Evolutionary conservation across 35 echinoderm and acorn worm species (phyloP).

Genomic region (Apostichopus californicus): DNA sequence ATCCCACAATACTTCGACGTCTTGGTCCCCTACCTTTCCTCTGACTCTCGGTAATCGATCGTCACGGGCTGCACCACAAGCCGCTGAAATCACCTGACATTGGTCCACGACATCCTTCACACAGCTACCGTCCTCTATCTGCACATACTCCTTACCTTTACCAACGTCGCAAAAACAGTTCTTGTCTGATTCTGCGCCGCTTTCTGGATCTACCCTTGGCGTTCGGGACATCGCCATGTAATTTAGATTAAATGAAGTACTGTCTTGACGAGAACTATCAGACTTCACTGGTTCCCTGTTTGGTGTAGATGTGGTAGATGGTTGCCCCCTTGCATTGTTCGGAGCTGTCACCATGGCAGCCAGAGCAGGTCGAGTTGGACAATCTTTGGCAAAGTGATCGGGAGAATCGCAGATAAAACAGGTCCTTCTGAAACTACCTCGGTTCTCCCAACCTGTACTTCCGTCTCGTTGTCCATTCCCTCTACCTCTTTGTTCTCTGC

Average conservation of each 20-base stretch:
- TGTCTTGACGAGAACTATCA: background rate
- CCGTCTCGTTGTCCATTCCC: background rate
- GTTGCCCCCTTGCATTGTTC: background rate
- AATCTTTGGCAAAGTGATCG: background rate
- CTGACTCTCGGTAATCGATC: background rate
- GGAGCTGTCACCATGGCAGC: background rate
- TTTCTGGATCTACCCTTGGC: background rate
- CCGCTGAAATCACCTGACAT: background rate
- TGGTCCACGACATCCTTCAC: background rate
- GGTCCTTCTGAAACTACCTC: conserved; percentile 1
- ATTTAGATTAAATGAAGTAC: background rate
- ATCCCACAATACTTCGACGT: conserved; percentile 38
- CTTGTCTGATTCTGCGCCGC: background rate
- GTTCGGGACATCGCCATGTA: background rate
- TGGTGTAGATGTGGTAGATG: background rate
- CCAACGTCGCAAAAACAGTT: background rate
- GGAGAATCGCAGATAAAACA: background rate
- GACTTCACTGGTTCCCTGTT: background rate
- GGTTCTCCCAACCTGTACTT: too few species aligned
- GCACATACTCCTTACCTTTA: background rate
- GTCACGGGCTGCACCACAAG: background rate
- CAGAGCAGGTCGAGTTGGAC: background rate
- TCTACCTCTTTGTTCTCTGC: background rate
- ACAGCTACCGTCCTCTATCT: background rate
- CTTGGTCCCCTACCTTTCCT: conserved; percentile 12